Evolutionary conservation across 2,113 vertebrate genomes (phyloP), one percentile per base, ranked within the genome.

Genomic region (Zonotrichia leucophrys): DNA sequence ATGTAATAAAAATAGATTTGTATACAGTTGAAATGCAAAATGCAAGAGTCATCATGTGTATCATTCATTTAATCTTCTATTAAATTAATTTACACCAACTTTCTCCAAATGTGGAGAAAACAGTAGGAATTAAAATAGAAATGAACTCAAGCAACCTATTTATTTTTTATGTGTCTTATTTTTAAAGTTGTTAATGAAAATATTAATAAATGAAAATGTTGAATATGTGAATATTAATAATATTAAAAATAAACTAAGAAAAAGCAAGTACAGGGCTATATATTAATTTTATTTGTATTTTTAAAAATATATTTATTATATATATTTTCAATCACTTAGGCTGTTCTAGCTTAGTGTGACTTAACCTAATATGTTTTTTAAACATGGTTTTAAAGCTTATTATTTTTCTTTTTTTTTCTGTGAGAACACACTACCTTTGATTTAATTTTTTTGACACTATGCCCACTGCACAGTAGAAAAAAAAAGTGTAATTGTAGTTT

Each of bases 401-500:
- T 33, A 5, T 23, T 58, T 66, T 44, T 33, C n/a, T 97, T 76
- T 95, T 28, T 28, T 92, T 56, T 55, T 56, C 86, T 83, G 80
- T 93, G 83, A 85, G 96, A 97, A 96, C 88, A 95, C 33, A 74
- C 87, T 96, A 92, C 53, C 91, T 98, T 97, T 97, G 96, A 98
- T 97, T 98, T 97, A 96, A 95, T 97, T 97, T 98, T 97, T 98
- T 96, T 97, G 97, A 98, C 96, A 97, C 87, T 70, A 10, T 97
- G 90, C 92, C 97, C 96, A 98, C 89, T 97, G 93, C 87, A 97
- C 59, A 90, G 92, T 73, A 95, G 76, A 76, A 89, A 92, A 95
- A 97, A 96, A 95, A 97, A 94, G 81, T 97, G 90, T 97, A 98
- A 97, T 96, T 98, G 96, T 98, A 97, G 97, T 97, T 98, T 97